phyloP scores from a whole-genome alignment of 2,888 invertebrate species.

The Drosophila subquinaria region DNA sequence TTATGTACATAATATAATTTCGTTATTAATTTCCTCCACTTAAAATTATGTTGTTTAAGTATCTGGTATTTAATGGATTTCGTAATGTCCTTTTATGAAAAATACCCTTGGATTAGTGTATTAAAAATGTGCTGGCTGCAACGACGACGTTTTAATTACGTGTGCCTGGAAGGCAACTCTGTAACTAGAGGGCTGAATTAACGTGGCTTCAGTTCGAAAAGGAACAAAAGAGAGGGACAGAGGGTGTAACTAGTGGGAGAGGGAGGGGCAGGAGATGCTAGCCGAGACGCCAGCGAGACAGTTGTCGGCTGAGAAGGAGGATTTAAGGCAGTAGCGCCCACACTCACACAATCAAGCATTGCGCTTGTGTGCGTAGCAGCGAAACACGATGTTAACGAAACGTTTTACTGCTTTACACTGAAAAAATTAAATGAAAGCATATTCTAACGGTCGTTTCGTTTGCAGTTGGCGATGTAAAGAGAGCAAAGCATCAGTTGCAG shows the following conservation, averaged over 20 bases:
- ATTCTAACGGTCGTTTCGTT: too few species aligned
- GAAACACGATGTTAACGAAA: too few species aligned
- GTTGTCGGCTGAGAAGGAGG: constrained; percentile 49
- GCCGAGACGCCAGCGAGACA: constrained; percentile 76
- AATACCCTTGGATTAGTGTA: constrained; percentile 40
- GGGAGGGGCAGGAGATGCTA: constrained; percentile 9
- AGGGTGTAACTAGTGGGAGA: neutral
- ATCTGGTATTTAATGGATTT: neutral
- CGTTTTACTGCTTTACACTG: too few species aligned
- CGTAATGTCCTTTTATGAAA: neutral
- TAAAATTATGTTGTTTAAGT: neutral
- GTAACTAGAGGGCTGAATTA: constrained; percentile 29
- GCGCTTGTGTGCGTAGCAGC: too few species aligned
- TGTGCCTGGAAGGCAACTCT: constrained; percentile 65
- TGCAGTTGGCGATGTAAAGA: too few species aligned
- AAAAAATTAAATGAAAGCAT: too few species aligned
- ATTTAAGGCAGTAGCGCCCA: too few species aligned
- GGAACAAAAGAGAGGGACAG: neutral
- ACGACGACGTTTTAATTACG: constrained; percentile 80
- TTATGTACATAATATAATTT: too few species aligned
- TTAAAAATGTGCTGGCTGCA: constrained; percentile 61
- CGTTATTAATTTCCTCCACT: too few species aligned
- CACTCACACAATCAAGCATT: too few species aligned
- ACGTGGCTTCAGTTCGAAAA: constrained; percentile 14
- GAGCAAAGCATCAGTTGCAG: too few species aligned